These are phyloP conservation scores for Anabacerthia variegaticeps DNA, from an alignment of 2,797 vertebrate species.

Conservation along the genomic window DNA sequence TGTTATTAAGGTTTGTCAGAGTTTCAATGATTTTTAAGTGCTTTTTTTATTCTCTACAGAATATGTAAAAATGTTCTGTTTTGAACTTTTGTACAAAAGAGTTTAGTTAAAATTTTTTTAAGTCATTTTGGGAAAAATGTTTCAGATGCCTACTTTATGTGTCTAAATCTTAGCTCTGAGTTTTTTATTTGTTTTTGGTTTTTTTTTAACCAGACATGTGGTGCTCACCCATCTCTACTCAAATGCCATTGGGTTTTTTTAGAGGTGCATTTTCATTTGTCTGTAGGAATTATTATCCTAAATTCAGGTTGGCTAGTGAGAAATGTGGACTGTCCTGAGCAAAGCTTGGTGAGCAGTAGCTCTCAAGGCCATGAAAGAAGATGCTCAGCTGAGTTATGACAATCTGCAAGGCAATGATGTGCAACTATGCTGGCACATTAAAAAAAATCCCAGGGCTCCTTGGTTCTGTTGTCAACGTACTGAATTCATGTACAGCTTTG, in stretches of 20 bases:
- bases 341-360: background rate
- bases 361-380: background rate
- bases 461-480: background rate
- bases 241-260: background rate
- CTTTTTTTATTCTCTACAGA: background rate
- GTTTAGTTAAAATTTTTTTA: background rate
- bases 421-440: background rate
- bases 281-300: background rate
- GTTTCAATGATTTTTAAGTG: conserved; percentile 18
- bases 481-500: background rate
- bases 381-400: background rate
- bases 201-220: background rate
- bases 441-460: background rate
- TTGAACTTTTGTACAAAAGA: background rate
- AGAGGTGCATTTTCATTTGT: background rate
- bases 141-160: background rate
- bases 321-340: background rate
- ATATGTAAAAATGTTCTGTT: background rate
- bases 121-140: background rate
- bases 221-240: background rate
- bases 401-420: background rate
- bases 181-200: background rate
- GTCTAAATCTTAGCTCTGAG: background rate
- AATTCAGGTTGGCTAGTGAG: background rate
- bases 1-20: conserved; percentile 60